Evolutionary conservation across 92 coral and sea anemone species (phyloP), one percentile per base, ranked within the genome.

Genomic region (Meandrina meandrites): DNA sequence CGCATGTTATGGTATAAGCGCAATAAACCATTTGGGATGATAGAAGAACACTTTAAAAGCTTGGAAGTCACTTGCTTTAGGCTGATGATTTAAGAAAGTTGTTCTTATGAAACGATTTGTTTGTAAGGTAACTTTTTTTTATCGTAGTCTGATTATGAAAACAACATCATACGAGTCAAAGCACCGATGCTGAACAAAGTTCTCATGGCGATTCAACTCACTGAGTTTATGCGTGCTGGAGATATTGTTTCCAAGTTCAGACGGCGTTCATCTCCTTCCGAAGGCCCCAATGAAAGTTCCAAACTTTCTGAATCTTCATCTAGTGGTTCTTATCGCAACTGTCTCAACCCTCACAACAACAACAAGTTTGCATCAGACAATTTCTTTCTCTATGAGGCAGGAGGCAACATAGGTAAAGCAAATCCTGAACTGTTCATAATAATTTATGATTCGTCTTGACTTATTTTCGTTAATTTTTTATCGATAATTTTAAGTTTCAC

Each of bases 201-300:
- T 78, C 97, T 94, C 45, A 97, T 95, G 98, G 99, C 97, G 19
- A 89, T 97, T 53, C 98, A 97, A 78, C 89, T 97, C 79, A 95
- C 93, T 37, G 85, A 89, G 50, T 85, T 81, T 22, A 97, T 93
- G 92, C 91, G 92, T 50, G 98, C 99, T 50, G 94, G 95, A 19
- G 98, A 97, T 81, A 90, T 97, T 75, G 93, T 97, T 24, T 94
- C 93, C 77, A 97, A 95, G 87, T 97, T 97, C 83, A 92, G 98
- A 72, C 89, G 98, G 48, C 88, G 88, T 51, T 91, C 98, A 48
- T 70, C 79, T 36, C 86, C 86, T 13, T 22, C 89, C 32, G 88
- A 88, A 45, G 79, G 77, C 34, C 75, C 30, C 11, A 32, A n/a
- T 51, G 79, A 75, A 17, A 79, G 76, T 42, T 73, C 51, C 15